Conservation (phyloP, 1,140 invertebrate genomes). For the Tachypleus tridentatus region DNA sequence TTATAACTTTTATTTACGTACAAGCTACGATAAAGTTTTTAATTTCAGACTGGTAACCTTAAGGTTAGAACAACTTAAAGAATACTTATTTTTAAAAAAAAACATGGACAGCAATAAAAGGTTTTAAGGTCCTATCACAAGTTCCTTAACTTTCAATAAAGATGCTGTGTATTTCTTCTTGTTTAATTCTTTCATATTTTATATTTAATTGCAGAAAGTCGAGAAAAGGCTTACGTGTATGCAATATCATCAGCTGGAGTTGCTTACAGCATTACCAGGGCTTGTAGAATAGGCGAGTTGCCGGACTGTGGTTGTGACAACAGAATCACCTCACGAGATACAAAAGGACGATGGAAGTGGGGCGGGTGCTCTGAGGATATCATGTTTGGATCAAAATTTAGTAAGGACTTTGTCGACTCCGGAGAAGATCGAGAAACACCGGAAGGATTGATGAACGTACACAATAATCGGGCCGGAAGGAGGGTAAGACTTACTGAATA, state of each 20-base stretch:
- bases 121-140: too few relatives aligned
- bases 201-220: slow-evolving; percentile 53
- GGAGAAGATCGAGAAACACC: slow-evolving; percentile 31
- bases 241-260: slow-evolving; percentile 81
- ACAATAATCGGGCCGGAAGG: slow-evolving; percentile 41
- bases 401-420: slow-evolving; percentile 71
- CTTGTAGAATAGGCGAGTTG: slow-evolving; percentile 78
- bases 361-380: slow-evolving; percentile 30
- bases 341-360: slow-evolving; percentile 26
- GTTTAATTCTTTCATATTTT: too few relatives aligned
- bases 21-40: too few relatives aligned
- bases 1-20: too few relatives aligned
- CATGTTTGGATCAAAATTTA: slow-evolving; percentile 24
- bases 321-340: slow-evolving; percentile 16
- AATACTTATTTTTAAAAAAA: too few relatives aligned
- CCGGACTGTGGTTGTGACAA: slow-evolving; percentile 72
- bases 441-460: slow-evolving; percentile 38
- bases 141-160: too few relatives aligned
- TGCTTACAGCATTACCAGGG: slow-evolving; percentile 74
- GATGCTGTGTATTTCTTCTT: too few relatives aligned
- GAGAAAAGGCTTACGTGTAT: slow-evolving; percentile 84
- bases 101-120: too few relatives aligned
- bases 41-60: too few relatives aligned
- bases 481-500: slow-evolving; percentile 27
- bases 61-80: too few relatives aligned